Conservation (phyloP, 2,797 vertebrate species). For the Myiotriccus ornatus region DNA sequence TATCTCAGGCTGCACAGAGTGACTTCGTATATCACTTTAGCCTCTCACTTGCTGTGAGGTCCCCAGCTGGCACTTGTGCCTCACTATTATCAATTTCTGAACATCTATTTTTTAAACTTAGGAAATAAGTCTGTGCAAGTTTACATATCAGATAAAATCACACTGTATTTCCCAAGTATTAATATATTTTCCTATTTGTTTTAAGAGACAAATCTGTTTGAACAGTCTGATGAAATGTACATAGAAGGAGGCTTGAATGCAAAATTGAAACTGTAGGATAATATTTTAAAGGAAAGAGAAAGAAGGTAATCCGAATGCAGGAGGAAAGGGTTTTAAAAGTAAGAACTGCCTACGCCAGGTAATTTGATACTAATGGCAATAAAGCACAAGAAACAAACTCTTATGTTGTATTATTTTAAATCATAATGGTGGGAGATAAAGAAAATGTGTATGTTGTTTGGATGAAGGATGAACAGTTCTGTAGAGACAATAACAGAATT, state of each 20-base stretch:
- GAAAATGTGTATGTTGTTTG: not conserved
- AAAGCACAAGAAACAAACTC: not conserved
- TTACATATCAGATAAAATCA: not conserved
- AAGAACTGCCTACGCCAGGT: not conserved
- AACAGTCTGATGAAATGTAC: not conserved
- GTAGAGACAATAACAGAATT: not conserved
- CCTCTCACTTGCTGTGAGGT: not conserved
- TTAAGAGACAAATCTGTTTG: not conserved
- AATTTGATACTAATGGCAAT: not conserved
- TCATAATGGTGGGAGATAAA: not conserved
- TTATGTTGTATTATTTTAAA: not conserved
- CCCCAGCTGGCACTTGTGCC: not conserved
- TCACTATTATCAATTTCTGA: not conserved
- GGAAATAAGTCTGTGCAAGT: not conserved
- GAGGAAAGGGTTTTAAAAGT: not conserved
- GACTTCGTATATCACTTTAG: rapidly evolving
- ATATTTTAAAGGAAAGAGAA: not conserved
- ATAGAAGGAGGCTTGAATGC: not conserved
- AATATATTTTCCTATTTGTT: not conserved
- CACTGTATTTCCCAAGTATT: not conserved
- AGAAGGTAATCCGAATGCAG: not conserved
- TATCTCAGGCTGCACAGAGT: not conserved
- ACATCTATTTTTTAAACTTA: not conserved
- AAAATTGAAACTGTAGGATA: not conserved
- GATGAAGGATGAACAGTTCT: not conserved